Percentiles rank a stretch among this genome's conserved stretches.
These are phyloP conservation scores for Elaeidobius kamerunicus DNA, from an alignment of 2,888 invertebrate species.

Conservation along the genomic window DNA sequence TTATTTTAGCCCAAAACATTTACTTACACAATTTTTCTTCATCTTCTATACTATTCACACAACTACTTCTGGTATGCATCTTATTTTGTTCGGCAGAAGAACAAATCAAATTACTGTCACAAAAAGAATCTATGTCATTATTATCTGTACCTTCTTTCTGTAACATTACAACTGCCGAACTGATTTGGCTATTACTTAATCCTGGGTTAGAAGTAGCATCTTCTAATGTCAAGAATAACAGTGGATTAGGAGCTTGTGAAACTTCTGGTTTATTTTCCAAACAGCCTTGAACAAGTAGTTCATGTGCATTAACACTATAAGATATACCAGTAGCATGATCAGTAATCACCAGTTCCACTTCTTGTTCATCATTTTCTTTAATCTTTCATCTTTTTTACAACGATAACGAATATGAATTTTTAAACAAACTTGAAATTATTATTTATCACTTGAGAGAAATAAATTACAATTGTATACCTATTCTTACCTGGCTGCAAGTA, in stretches of 20 bases:
- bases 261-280: slow-evolving; percentile 46
- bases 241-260: slow-evolving; percentile 42
- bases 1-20: neutral
- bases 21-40: slow-evolving; percentile 44
- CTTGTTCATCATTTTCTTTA: slow-evolving; percentile 43
- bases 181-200: slow-evolving; percentile 38
- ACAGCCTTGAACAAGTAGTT: slow-evolving; percentile 45
- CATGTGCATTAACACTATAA: slow-evolving; percentile 42
- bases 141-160: slow-evolving; percentile 30
- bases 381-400: slow-evolving; percentile 21
- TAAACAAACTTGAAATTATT: too few species aligned
- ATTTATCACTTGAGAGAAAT: too few species aligned
- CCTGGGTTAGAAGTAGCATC: slow-evolving; percentile 45
- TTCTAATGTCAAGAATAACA: slow-evolving; percentile 44
- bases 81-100: slow-evolving; percentile 1
- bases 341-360: slow-evolving; percentile 49
- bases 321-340: slow-evolving; percentile 47
- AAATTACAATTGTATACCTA: too few species aligned
- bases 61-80: slow-evolving; percentile 19
- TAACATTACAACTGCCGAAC: slow-evolving; percentile 33
- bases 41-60: slow-evolving; percentile 34
- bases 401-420: too few species aligned
- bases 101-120: slow-evolving; percentile 28
- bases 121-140: slow-evolving; percentile 36
- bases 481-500: too few species aligned